These are phyloP conservation scores for Catamblyrhynchus diadema DNA, from an alignment of 2,797 vertebrate species.

Conservation along the genomic window DNA sequence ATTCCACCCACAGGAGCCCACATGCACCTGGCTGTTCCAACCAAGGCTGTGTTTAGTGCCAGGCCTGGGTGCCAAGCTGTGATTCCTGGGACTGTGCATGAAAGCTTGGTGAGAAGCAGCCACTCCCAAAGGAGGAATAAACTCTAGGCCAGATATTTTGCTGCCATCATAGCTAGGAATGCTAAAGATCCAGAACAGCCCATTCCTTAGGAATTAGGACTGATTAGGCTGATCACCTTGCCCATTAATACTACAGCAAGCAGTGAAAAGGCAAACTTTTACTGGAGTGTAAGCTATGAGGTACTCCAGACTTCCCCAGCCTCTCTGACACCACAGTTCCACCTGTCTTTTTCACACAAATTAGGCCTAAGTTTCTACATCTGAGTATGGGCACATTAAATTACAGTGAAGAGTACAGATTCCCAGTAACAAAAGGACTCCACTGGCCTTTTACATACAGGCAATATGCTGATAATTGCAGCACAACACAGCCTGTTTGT, in stretches of 20 bases:
- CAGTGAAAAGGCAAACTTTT: not conserved
- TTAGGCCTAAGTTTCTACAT: not conserved
- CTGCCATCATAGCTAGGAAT: not conserved
- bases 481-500: not conserved
- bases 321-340: not conserved
- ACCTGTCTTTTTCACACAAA: not conserved
- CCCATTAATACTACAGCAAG: not conserved
- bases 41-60: not conserved
- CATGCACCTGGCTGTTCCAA: not conserved
- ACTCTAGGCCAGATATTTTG: not conserved
- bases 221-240: not conserved
- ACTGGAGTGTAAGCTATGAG: not conserved
- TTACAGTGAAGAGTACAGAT: not conserved
- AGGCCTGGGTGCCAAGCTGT: not conserved
- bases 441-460: not conserved
- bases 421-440: not conserved
- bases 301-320: not conserved
- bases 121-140: not conserved
- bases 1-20: not conserved
- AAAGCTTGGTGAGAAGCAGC: not conserved
- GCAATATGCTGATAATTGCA: not conserved
- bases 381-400: not conserved
- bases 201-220: not conserved
- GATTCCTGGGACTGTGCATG: not conserved
- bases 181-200: not conserved